Evolutionary conservation across 1,140 invertebrate genomes (phyloP), one percentile per base, ranked within the genome.

Genomic region (Pseudomyrmex flavicornis): DNA sequence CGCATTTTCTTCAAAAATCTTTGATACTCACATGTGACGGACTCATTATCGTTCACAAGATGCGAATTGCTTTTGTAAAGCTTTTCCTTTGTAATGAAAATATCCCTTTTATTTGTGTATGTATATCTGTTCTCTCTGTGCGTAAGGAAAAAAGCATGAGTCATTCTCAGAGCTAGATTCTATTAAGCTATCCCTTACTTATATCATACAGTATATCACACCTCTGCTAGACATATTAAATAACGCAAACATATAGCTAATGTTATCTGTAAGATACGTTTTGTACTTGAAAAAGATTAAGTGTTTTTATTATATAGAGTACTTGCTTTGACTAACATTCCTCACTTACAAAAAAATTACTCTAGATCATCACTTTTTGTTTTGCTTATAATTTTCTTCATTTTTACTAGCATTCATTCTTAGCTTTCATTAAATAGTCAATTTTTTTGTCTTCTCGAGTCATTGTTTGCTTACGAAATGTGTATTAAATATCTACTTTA

Each of bases 401-500:
- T 22, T 22, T 22, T 22, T 22, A 22, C 5, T 66, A 54, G 48
- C 26, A 72, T 75, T 5, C 17, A 13, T 74, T 46, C 35, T 70
- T 15, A 22, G 1, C 4, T 50, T 59, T 56, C 26, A 12, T 66
- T 54, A 46, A 48, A 54, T 17, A 46, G 17, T 13, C 52, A 26
- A 26, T 9, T 22, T 15, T 7, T 13, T 26, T 52, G 56, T 69
- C 15, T 20, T 80, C 52, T 80, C 35, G 35, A 79, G 54, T 70
- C 54, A 70, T 80, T 56, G 62, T 56, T 80, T 66, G 63, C 17
- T 8, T 26, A 52, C 56, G 58, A 73, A 82, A 74, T 62, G 62
- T 46, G 56, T 73, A 52, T n/a, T 79, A 80, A 84, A 66, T 73
- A 52, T 52, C 59, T 73, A 17, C 17, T 17, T 17, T 70, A 68